phyloP scores from a whole-genome alignment of 2,888 invertebrate species.

The Diloba caeruleocephala region DNA sequence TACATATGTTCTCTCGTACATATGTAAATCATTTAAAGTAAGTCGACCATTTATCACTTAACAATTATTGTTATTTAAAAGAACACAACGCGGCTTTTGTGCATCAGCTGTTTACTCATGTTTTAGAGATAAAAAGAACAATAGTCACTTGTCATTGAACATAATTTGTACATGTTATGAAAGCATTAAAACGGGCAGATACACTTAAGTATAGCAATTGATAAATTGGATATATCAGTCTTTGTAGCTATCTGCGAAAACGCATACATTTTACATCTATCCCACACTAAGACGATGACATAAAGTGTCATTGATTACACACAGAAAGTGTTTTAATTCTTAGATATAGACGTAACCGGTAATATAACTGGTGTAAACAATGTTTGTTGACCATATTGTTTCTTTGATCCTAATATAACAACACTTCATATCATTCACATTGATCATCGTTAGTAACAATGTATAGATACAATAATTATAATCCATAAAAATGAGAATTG shows the following conservation, averaged over 20 bases:
- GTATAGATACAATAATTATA: constrained; percentile 3
- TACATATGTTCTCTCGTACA: background rate
- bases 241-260: background rate
- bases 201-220: constrained; percentile 1
- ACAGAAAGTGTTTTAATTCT: too few relatives aligned
- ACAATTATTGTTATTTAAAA: constrained; percentile 15
- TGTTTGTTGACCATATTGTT: constrained; percentile 14
- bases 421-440: constrained; percentile 6
- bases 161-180: constrained; percentile 13
- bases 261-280: background rate
- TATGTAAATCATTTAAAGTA: background rate
- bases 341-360: background rate
- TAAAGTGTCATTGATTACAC: too few relatives aligned
- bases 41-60: background rate
- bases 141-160: constrained; percentile 33
- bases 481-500: too few relatives aligned
- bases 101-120: background rate
- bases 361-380: background rate
- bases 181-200: constrained; percentile 4
- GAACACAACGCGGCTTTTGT: constrained; percentile 21
- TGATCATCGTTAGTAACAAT: constrained; percentile 5
- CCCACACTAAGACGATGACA: too few relatives aligned
- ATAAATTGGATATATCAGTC: constrained; percentile 7
- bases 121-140: constrained; percentile 29
- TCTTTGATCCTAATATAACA: constrained; percentile 7